phyloP scores from a whole-genome alignment of 2,888 invertebrate species.

The Andrena bucephala region DNA sequence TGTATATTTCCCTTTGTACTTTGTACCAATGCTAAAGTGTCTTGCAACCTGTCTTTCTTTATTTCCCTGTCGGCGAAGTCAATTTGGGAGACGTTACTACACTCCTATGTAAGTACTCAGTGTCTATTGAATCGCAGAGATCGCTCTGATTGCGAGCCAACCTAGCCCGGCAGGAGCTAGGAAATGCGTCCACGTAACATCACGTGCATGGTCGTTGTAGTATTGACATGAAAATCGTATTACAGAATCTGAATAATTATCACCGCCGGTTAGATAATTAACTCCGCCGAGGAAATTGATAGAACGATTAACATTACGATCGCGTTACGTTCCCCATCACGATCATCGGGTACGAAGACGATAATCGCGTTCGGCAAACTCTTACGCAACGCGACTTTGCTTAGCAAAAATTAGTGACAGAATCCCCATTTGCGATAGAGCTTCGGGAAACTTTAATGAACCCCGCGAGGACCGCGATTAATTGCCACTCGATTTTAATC shows the following conservation, averaged over 20 bases:
- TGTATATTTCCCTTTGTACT: too few relatives aligned
- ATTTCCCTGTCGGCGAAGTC: not conserved
- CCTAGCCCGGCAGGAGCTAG: slow-evolving; percentile 2
- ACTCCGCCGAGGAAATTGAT: slow-evolving; percentile 6
- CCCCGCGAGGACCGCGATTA: not conserved
- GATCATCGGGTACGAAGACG: not conserved
- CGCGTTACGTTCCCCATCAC: slow-evolving; percentile 1
- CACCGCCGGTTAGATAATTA: not conserved
- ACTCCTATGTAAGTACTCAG: not conserved
- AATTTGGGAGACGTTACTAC: not conserved
- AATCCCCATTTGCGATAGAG: not conserved
- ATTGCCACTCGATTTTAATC: not conserved
- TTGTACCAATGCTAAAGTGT: not conserved
- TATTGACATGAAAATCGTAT: not conserved
- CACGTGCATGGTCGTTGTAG: slow-evolving; percentile 22
- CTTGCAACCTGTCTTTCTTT: not conserved
- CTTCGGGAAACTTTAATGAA: not conserved
- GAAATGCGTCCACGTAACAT: slow-evolving; percentile 30
- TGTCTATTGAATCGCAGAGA: slow-evolving; percentile 15
- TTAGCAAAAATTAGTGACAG: not conserved
- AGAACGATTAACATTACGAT: slow-evolving; percentile 3
- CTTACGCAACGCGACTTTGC: slow-evolving; percentile 28
- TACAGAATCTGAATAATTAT: slow-evolving; percentile 2
- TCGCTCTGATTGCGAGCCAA: slow-evolving; percentile 5
- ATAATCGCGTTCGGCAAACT: not conserved